Conservation (phyloP, 1,140 invertebrate species). For the Cydia amplana region DNA sequence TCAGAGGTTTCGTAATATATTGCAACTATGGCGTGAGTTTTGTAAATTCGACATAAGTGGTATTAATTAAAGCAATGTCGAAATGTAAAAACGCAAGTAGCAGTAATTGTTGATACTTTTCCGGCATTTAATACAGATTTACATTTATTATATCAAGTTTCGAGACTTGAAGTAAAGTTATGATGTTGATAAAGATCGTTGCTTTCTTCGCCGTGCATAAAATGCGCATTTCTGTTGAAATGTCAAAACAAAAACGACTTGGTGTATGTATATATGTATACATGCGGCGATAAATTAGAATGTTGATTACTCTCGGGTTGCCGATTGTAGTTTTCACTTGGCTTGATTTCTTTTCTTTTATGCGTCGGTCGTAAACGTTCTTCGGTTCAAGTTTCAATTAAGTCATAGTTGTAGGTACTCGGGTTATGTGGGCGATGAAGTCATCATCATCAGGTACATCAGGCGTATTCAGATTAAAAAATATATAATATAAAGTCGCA, state of each 20-base stretch:
- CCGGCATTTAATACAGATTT: neutral
- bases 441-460: neutral
- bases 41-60: constrained; percentile 18
- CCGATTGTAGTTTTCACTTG: constrained; percentile 5
- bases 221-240: constrained; percentile 10
- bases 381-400: constrained; percentile 6
- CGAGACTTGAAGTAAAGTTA: constrained; percentile 9
- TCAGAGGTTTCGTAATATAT: constrained; percentile 4
- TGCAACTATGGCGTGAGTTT: constrained; percentile 22
- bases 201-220: constrained; percentile 27
- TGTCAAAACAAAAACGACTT: neutral
- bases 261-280: too few species aligned
- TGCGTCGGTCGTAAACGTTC: neutral
- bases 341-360: neutral
- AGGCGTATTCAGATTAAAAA: neutral
- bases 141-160: constrained; percentile 4
- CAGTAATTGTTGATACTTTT: constrained; percentile 2
- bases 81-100: neutral
- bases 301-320: constrained; percentile 1
- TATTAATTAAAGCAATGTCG: constrained; percentile 21
- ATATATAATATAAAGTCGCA: too few species aligned
- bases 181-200: constrained; percentile 18
- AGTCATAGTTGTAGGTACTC: constrained; percentile 19
- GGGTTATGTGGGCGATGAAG: neutral
- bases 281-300: neutral